These are phyloP conservation scores for Pristionchus japonicus DNA, from an alignment of 2,888 invertebrate species.

Conservation along the genomic window DNA sequence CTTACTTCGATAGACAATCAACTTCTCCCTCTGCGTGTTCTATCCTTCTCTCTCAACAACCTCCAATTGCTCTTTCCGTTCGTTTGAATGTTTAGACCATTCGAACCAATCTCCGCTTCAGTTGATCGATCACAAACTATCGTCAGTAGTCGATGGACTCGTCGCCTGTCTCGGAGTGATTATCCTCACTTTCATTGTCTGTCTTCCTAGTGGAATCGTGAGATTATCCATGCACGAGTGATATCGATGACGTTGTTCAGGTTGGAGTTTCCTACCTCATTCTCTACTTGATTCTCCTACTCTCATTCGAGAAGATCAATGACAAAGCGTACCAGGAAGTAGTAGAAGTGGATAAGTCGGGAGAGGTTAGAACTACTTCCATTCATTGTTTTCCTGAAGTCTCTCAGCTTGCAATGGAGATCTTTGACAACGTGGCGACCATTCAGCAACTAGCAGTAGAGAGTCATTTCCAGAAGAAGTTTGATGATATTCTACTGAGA, in stretches of 20 bases:
- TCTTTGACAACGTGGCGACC: neutral
- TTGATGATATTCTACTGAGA: neutral
- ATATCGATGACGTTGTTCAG: neutral
- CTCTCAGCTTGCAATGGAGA: too few relatives aligned
- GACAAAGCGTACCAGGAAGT: neutral
- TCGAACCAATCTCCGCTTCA: neutral
- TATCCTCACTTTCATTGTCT: neutral
- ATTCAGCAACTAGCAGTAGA: neutral
- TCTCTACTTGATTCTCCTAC: neutral
- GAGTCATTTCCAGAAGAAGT: neutral
- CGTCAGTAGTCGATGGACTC: neutral
- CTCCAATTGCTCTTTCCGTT: neutral
- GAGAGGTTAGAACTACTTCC: neutral
- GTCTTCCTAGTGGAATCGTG: slow-evolving; percentile 15
- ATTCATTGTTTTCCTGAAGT: too few relatives aligned
- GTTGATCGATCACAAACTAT: slow-evolving; percentile 9
- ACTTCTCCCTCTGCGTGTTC: slow-evolving; percentile 17
- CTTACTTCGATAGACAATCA: slow-evolving; percentile 30
- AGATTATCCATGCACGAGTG: neutral
- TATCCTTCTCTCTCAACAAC: slow-evolving; percentile 35
- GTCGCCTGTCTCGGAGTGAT: neutral
- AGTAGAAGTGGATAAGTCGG: neutral
- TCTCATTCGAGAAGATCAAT: slow-evolving; percentile 9
- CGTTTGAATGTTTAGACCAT: neutral
- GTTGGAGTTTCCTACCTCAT: neutral